Base-by-base conservation (phyloP, 2,113 vertebrate species). In the Amphiprion ocellaris region DNA sequence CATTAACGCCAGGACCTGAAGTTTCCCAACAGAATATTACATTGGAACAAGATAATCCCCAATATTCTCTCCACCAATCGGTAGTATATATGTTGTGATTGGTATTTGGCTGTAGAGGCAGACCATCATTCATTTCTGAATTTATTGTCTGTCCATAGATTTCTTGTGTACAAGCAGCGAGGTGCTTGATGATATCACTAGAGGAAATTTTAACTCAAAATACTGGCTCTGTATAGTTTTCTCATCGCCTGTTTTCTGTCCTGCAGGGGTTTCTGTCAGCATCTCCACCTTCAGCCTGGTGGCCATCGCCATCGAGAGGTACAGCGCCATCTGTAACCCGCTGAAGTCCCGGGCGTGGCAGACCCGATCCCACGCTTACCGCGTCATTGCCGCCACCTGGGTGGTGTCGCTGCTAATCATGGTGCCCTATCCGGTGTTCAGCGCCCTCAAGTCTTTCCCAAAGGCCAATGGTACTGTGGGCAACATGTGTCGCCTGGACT, bases 271-370 rank as follows among this genome's bases (percentile, higher is more conserved):
- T 69, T 98, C 98, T 0, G 97, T 99, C 65, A 97, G 97, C 37
- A 98, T 99, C 81, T 99, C 98, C 90, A 99, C 97, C 77, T 96
- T 99, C 86, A 98, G 96, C 91, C 94, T 99, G n/a, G 96, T 98
- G 73, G 98, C 97, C 92, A 99, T 99, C 0, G 97, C 98, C 75
- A 95, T 96, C 5, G 98, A 99, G 89, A 89, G 98, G 4, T 97
- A 99, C 94, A 97, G 97, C 26, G 98, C 98, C 90, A 99, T 99
- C 94, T 99, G 97, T 75, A 96, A 97, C 89, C 98, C 98, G 0
- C 94, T 99, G 74, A 96, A 97, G 87, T 97, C 98, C 0, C 95
- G 98, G 0, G 93, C 94, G 1, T 99, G 98, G 98, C 97, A 99
- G 94, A 99, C 98, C 0, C 96, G 95, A 23, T 98, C 98, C 19